Evolutionary conservation across 2,797 vertebrate species (phyloP).

Genomic region (Decapterus maruadsi): DNA sequence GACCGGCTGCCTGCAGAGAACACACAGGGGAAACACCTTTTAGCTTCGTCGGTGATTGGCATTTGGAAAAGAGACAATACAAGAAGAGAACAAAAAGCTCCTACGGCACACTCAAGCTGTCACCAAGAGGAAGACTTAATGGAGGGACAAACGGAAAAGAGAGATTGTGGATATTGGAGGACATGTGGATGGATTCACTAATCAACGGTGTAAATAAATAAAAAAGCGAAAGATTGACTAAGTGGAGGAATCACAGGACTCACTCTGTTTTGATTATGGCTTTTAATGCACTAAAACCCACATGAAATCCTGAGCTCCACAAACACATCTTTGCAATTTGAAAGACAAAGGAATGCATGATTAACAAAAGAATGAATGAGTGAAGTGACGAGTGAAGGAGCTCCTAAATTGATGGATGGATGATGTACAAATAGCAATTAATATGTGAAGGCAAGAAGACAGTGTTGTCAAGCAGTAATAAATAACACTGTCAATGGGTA

Average conservation of each 20-base stretch:
- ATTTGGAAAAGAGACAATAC: constrained; percentile 14
- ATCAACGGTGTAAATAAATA: background rate
- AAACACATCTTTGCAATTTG: constrained; percentile 5
- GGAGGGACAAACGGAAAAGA: background rate
- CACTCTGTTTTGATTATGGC: constrained; percentile 7
- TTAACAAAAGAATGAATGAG: constrained; percentile 28
- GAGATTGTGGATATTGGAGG: background rate
- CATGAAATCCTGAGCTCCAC: constrained; percentile 21
- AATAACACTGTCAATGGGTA: constrained; percentile 55
- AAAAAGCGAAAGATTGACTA: background rate
- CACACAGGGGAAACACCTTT: constrained; percentile 41
- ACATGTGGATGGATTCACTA: constrained; percentile 15
- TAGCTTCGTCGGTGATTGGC: constrained; percentile 26
- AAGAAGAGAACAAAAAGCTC: constrained; percentile 4
- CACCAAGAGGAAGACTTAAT: background rate
- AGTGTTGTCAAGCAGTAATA: constrained; percentile 58
- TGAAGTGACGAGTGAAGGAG: constrained; percentile 46
- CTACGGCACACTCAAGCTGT: background rate
- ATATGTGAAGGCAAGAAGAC: constrained; percentile 54
- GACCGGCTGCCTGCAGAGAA: constrained; percentile 62
- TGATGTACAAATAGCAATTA: constrained; percentile 61
- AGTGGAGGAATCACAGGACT: constrained; percentile 8
- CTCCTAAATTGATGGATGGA: constrained; percentile 61
- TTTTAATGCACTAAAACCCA: constrained; percentile 8
- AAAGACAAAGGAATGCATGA: constrained; percentile 17